Base-by-base conservation (phyloP, 2,797 vertebrate species). In the Melanogrammus aeglefinus region DNA sequence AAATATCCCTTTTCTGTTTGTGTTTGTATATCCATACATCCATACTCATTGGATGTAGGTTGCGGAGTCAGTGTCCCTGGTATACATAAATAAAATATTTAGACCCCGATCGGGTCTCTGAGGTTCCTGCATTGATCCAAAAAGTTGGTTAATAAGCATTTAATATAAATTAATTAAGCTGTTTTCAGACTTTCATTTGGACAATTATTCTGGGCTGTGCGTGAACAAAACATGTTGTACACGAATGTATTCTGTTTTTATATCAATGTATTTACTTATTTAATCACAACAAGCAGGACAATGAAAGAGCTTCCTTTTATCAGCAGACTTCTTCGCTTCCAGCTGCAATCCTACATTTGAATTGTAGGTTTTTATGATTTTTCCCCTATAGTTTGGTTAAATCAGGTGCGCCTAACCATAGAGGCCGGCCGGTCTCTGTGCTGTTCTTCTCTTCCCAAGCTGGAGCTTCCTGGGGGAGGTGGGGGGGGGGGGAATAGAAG, bases 401-500 rank as follows among this genome's bases (percentile, higher is more conserved):
- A 57, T 57, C 51, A 57, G n/a, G 21, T 57, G 51, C 18, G 51
- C n/a, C 51, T 57, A 21, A 57, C 51, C 51, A 21, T 57, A n/a
- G 16, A 57, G 51, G 18, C 18, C 7, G 6, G 51, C 21, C 51
- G 7, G 51, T n/a, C 51, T 57, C 51, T 21, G 51, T 57, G 51
- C 18, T 57, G 3, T n/a, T 21, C 51, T 47, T 21, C 51, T 57
- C 18, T 13, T 21, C 5, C 13, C 44, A 18, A 4, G 4, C 16
- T 16, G 18, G 21, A 5, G 51, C 51, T 6, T 57, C 51, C 51
- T 57, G 44, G 72, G 85, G 51, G 47, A 35, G 82, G 73, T 47
- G 47, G 78, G 75, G 75, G 75, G 77, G 77, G 81, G 78, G 81
- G 78, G 76, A 76, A 33, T 33, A 33, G 80, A 57, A 57, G 51